A percentile compares a stretch with the other conserved stretches of the same genome.
Evolutionary conservation across 2,888 invertebrate genomes (phyloP).

Genomic region (Acleris holmiana): DNA sequence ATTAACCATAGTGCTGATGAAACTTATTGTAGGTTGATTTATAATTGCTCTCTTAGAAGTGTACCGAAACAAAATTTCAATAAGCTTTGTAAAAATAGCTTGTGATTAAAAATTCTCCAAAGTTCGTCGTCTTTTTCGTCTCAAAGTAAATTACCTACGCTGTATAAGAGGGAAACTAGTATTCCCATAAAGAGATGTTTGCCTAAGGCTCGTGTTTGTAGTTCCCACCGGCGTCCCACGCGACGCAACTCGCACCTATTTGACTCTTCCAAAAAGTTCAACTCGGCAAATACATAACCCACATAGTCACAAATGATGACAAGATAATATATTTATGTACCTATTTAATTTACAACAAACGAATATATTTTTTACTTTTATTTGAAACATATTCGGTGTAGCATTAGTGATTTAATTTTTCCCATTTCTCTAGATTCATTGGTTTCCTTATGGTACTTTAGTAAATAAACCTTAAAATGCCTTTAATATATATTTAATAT

Average conservation of each 20-base stretch:
- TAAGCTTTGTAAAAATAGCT: no score
- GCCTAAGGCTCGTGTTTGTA: constrained; percentile 57
- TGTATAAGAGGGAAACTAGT: constrained; percentile 15
- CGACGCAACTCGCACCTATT: constrained; percentile 68
- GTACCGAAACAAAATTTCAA: neutral
- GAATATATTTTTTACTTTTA: no score
- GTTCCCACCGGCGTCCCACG: constrained; percentile 73
- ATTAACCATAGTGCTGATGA: constrained; percentile 33
- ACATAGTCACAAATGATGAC: neutral
- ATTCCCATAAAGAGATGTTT: constrained; percentile 41
- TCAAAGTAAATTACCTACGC: neutral
- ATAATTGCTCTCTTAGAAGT: neutral
- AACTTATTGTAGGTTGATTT: constrained; percentile 11
- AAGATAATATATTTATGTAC: no score
- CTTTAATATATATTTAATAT: no score
- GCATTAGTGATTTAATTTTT: no score
- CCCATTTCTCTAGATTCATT: no score
- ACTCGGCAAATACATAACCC: neutral
- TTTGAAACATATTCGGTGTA: no score
- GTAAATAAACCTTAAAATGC: no score
- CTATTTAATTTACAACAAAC: no score
- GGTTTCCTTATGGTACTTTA: no score
- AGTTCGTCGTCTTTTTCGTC: neutral
- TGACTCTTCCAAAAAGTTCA: constrained; percentile 23
- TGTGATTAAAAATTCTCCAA: no score